phyloP scores from a whole-genome alignment of 1,140 invertebrate species.

The Drosophila lowei region DNA sequence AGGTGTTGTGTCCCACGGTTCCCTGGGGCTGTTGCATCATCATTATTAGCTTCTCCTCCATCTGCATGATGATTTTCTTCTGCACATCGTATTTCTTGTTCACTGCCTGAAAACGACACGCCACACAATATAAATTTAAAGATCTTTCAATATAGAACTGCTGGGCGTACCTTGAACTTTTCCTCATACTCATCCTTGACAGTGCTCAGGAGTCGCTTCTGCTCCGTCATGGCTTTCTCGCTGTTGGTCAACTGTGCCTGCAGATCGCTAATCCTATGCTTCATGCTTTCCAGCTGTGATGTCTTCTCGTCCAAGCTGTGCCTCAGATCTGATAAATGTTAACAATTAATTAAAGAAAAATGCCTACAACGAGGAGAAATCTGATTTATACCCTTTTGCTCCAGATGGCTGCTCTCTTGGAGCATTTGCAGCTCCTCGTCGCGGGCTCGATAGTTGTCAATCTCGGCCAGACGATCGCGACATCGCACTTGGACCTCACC shows the following conservation, averaged over 20 bases:
- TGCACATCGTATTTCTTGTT: constrained; percentile 89
- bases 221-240: constrained; percentile 84
- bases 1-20: constrained; percentile 60
- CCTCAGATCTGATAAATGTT: constrained; percentile 69
- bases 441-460: constrained; percentile 74
- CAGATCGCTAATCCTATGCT: constrained; percentile 84
- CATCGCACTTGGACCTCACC: constrained; percentile 84
- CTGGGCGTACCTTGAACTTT: constrained; percentile 83
- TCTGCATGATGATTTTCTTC: constrained; percentile 86
- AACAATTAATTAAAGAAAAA: constrained; percentile 1
- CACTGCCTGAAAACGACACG: constrained; percentile 83
- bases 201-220: constrained; percentile 84
- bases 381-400: constrained; percentile 76
- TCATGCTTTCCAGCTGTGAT: constrained; percentile 84
- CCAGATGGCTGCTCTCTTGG: constrained; percentile 83
- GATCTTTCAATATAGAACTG: not conserved
- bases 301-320: constrained; percentile 81
- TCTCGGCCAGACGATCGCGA: constrained; percentile 83
- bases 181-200: constrained; percentile 85
- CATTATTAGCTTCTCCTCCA: constrained; percentile 88
- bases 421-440: constrained; percentile 83
- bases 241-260: constrained; percentile 83
- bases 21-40: constrained; percentile 84
- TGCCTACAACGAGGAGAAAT: not conserved
- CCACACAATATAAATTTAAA: not conserved